Conservation (phyloP, 2,797 vertebrate genomes). For the Clangula hyemalis region DNA sequence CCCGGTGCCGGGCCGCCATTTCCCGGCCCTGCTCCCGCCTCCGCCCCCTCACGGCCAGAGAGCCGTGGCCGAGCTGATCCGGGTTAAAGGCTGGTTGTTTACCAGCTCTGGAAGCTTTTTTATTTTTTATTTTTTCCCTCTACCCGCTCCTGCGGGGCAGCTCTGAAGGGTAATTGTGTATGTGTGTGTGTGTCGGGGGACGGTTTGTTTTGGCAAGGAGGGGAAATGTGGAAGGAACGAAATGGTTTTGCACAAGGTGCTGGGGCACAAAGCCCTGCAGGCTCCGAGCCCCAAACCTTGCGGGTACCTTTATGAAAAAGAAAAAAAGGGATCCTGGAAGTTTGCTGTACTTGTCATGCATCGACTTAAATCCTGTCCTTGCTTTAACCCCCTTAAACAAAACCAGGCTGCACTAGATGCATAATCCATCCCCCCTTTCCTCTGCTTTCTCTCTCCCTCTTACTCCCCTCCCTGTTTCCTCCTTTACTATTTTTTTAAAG, state of each 20-base stretch:
- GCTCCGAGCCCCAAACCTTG: too few species aligned
- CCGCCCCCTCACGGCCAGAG: neutral
- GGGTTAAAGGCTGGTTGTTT: too few species aligned
- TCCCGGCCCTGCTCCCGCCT: neutral
- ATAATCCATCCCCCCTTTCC: fast-evolving
- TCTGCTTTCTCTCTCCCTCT: too few species aligned
- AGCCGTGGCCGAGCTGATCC: too few species aligned
- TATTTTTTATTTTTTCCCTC: too few species aligned
- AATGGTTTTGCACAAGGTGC: neutral
- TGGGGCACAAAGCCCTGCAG: neutral
- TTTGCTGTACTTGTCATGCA: neutral
- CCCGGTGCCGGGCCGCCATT: fast-evolving
- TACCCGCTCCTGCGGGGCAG: too few species aligned
- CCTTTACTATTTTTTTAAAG: neutral
- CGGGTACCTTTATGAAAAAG: too few species aligned
- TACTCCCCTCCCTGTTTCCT: neutral
- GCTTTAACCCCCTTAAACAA: neutral
- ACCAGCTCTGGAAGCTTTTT: too few species aligned
- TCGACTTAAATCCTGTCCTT: neutral
- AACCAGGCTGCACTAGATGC: neutral
- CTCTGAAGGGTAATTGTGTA: too few species aligned
- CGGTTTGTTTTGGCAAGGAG: neutral
- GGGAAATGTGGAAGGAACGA: neutral
- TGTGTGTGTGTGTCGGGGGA: too few species aligned
- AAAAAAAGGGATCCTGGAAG: neutral